These are phyloP conservation scores for Sphaerophoria taeniata DNA, from an alignment of 2,888 invertebrate species.

Conservation along the genomic window DNA sequence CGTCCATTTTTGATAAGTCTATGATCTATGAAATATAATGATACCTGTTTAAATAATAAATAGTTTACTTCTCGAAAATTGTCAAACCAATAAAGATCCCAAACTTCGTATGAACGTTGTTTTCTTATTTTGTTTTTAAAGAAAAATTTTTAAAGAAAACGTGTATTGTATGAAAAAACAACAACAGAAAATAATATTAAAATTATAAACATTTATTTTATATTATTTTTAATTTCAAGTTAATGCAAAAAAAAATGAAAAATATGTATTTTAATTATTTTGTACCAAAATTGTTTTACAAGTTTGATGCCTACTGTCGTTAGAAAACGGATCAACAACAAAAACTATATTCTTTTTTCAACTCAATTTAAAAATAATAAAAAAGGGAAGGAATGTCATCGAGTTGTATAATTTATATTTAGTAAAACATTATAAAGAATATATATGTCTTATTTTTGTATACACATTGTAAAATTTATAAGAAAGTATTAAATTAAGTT, in stretches of 20 bases:
- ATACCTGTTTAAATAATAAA: too few relatives aligned
- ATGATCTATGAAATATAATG: too few relatives aligned
- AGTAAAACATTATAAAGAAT: conserved; percentile 16
- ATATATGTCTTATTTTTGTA: conserved; percentile 21
- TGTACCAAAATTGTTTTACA: conserved; percentile 4
- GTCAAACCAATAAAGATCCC: background rate
- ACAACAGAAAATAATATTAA: too few relatives aligned
- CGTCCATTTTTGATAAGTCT: background rate
- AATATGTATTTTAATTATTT: background rate
- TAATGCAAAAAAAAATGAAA: background rate
- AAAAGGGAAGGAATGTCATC: background rate
- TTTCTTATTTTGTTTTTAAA: too few relatives aligned
- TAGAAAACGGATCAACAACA: conserved; percentile 1
- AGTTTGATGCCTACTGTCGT: background rate
- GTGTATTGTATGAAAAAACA: too few relatives aligned
- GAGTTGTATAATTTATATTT: conserved; percentile 26
- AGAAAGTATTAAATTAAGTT: conserved; percentile 25
- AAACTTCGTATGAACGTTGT: background rate
- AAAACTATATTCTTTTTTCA: conserved; percentile 5
- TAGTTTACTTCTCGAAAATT: background rate
- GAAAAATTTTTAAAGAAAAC: too few relatives aligned
- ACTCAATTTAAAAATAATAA: conserved; percentile 5
- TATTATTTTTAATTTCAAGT: conserved; percentile 6
- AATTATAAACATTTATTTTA: conserved; percentile 30
- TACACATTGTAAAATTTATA: conserved; percentile 31